These are phyloP conservation scores for Sesia bembeciformis DNA, from an alignment of 2,888 invertebrate species.

Conservation along the genomic window DNA sequence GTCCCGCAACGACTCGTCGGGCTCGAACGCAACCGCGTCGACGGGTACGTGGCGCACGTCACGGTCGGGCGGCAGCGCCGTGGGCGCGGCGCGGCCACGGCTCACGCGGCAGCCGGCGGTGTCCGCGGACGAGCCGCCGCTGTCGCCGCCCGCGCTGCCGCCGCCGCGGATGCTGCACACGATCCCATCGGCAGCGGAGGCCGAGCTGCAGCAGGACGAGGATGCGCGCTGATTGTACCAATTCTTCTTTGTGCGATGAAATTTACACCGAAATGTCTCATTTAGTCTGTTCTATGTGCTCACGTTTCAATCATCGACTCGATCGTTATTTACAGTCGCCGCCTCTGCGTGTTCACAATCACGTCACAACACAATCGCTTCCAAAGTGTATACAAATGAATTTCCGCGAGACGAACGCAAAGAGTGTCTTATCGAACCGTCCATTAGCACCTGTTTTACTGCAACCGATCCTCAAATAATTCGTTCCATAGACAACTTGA, in stretches of 20 bases:
- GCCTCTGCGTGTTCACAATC: too few relatives aligned
- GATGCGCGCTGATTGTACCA: conserved; percentile 24
- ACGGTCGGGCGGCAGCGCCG: conserved; percentile 87
- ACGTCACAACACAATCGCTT: too few relatives aligned
- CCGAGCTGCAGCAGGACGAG: conserved; percentile 43
- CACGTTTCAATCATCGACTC: too few relatives aligned
- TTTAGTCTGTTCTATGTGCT: too few relatives aligned
- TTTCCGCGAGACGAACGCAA: neutral
- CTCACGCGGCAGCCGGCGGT: conserved; percentile 87
- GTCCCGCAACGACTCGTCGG: conserved; percentile 92
- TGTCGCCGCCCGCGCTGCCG: conserved; percentile 69
- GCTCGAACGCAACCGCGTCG: conserved; percentile 90
- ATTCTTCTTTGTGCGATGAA: too few relatives aligned
- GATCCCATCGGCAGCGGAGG: conserved; percentile 56
- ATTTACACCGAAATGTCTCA: too few relatives aligned
- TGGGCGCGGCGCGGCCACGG: conserved; percentile 81
- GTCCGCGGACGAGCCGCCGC: conserved; percentile 82
- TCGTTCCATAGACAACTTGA: too few relatives aligned
- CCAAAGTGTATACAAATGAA: too few relatives aligned
- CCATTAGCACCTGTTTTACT: conserved; percentile 19
- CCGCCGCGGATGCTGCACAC: conserved; percentile 53
- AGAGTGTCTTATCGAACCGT: conserved; percentile 32
- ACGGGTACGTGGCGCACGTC: conserved; percentile 93
- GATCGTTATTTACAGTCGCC: too few relatives aligned
- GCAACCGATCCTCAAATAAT: too few relatives aligned